These are phyloP conservation scores for Drosophila nigromelanica DNA, from an alignment of 1,140 invertebrate genomes.

Conservation along the genomic window DNA sequence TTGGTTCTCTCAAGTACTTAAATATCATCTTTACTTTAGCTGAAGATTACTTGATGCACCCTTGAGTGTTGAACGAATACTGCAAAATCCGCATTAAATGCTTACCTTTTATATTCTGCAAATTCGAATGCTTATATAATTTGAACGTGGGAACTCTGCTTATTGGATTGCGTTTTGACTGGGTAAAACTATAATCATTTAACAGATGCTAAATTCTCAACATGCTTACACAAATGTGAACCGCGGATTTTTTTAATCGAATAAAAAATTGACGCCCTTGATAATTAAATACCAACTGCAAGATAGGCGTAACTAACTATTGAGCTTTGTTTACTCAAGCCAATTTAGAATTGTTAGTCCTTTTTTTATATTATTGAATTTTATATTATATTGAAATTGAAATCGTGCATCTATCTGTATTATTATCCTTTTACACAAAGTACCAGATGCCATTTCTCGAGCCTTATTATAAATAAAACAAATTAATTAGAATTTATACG, in stretches of 20 bases:
- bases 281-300: too few species aligned
- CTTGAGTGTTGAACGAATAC: background rate
- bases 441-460: too few species aligned
- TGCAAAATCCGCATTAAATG: background rate
- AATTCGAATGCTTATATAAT: conserved; percentile 4
- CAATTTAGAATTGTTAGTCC: background rate
- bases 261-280: too few species aligned
- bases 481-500: too few species aligned
- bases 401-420: too few species aligned
- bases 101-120: too few species aligned
- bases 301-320: too few species aligned
- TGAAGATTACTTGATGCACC: background rate
- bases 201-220: conserved; percentile 16
- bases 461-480: too few species aligned
- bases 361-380: background rate
- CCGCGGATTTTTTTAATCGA: too few species aligned
- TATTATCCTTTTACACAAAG: too few species aligned
- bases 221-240: background rate
- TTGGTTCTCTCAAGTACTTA: conserved; percentile 7
- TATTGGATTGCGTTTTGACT: conserved; percentile 1
- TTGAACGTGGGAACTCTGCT: background rate
- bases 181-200: conserved; percentile 1
- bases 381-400: background rate
- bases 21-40: conserved; percentile 23
- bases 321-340: too few species aligned